Evolutionary conservation across 2,888 invertebrate species (phyloP).

Genomic region (Acholoe squamosa): DNA sequence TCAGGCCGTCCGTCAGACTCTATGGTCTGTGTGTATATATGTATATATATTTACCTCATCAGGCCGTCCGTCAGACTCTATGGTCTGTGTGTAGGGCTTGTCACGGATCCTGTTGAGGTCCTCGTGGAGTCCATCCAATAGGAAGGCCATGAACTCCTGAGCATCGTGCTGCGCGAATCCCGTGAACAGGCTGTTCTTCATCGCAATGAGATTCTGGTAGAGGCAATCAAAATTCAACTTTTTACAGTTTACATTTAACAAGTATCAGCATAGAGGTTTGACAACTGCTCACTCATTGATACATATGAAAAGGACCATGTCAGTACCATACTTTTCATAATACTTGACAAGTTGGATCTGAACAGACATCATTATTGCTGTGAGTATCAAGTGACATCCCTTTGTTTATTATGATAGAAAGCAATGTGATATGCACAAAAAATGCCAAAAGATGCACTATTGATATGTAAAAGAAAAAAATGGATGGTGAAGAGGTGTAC

Average conservation of each 20-base stretch:
- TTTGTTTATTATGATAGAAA: no score
- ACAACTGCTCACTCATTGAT: background rate
- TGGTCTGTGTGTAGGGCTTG: constrained; percentile 83
- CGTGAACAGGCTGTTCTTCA: constrained; percentile 84
- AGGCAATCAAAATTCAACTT: background rate
- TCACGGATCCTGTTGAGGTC: constrained; percentile 83
- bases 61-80: constrained; percentile 83
- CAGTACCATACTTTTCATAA: no score
- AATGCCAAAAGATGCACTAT: no score
- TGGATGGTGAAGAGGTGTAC: no score
- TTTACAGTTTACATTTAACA: no score
- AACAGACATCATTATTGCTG: no score
- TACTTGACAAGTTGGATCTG: no score
- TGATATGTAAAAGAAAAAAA: no score
- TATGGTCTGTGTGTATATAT: constrained; percentile 81
- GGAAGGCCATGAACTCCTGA: constrained; percentile 85
- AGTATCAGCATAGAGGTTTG: no score
- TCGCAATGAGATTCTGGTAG: constrained; percentile 83
- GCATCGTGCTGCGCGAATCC: constrained; percentile 86
- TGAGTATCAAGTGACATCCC: no score
- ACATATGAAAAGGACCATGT: no score
- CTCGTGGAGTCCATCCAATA: constrained; percentile 83
- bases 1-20: constrained; percentile 83
- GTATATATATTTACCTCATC: constrained; percentile 78
- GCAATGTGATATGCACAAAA: no score